Evolutionary conservation across 2,888 invertebrate species (phyloP).

Genomic region (Eupeodes luniger): DNA sequence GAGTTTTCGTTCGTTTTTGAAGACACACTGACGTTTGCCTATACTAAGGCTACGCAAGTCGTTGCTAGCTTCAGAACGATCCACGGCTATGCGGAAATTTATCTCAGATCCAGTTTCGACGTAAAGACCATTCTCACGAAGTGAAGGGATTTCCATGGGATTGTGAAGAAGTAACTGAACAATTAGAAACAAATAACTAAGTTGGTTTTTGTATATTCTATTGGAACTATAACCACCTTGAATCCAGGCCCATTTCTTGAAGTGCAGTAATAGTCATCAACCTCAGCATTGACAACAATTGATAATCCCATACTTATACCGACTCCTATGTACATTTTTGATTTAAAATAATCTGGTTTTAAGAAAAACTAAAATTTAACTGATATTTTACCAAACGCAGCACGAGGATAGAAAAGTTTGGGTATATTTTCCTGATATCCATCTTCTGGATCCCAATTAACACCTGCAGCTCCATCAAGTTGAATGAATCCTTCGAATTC

Average conservation of each 20-base stretch:
- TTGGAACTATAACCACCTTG: too few relatives aligned
- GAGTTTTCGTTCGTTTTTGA: conserved; percentile 88
- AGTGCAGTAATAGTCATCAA: conserved; percentile 91
- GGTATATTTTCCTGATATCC: conserved; percentile 87
- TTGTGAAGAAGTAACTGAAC: conserved; percentile 87
- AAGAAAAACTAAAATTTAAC: background rate
- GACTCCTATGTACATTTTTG: background rate
- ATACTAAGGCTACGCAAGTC: conserved; percentile 86
- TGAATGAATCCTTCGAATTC: conserved; percentile 4
- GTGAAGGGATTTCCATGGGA: conserved; percentile 91
- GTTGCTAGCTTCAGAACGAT: conserved; percentile 87
- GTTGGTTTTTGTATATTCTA: too few relatives aligned
- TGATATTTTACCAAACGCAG: conserved; percentile 83
- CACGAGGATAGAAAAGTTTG: conserved; percentile 86
- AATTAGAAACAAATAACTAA: background rate
- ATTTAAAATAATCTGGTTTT: background rate
- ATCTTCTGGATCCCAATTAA: conserved; percentile 91
- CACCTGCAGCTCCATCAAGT: conserved; percentile 84
- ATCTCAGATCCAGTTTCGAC: conserved; percentile 89
- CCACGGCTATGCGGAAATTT: conserved; percentile 87
- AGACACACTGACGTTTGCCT: conserved; percentile 88
- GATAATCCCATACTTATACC: conserved; percentile 87
- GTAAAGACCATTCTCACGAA: conserved; percentile 89
- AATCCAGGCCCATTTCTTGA: conserved; percentile 87
- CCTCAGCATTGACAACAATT: conserved; percentile 88